phyloP scores from a whole-genome alignment of 1,140 invertebrate species.

The Goniozus legneri region DNA sequence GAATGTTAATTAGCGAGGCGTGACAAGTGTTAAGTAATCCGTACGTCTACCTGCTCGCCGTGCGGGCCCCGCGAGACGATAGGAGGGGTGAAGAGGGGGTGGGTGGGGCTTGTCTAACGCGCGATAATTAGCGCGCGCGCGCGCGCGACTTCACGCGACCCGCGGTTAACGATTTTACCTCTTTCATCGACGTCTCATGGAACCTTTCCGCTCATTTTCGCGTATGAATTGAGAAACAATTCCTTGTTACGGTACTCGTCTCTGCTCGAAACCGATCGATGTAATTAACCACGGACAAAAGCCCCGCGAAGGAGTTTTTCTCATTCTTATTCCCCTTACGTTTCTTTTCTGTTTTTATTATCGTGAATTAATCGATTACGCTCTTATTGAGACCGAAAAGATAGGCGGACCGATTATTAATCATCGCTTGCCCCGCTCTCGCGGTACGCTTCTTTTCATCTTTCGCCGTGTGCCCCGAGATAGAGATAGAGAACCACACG shows the following conservation, averaged over 20 bases:
- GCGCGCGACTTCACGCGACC: not conserved
- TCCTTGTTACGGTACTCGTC: not conserved
- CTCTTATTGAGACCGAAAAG: slow-evolving; percentile 12
- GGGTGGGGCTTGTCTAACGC: slow-evolving; percentile 24
- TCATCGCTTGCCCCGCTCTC: no score
- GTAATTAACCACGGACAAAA: slow-evolving; percentile 37
- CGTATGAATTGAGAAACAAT: not conserved
- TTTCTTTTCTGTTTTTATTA: slow-evolving; percentile 23
- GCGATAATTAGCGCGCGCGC: slow-evolving; percentile 25
- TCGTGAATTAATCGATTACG: slow-evolving; percentile 33
- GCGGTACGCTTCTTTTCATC: no score
- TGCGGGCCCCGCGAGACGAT: no score
- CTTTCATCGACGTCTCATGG: not conserved
- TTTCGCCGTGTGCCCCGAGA: no score
- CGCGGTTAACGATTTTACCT: not conserved
- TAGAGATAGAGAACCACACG: no score
- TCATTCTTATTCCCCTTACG: no score
- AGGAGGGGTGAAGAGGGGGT: no score
- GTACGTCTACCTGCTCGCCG: slow-evolving; percentile 29
- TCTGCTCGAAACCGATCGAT: slow-evolving; percentile 22
- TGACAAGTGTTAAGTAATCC: slow-evolving; percentile 42
- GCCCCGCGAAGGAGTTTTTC: slow-evolving; percentile 18
- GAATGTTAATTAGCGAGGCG: slow-evolving; percentile 50
- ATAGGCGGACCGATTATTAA: slow-evolving; percentile 24
- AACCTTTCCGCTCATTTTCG: not conserved